Evolutionary conservation across 53 echinoderm and acorn worm species (phyloP), one percentile per base, ranked within the genome.

Genomic region (Crossaster papposus): DNA sequence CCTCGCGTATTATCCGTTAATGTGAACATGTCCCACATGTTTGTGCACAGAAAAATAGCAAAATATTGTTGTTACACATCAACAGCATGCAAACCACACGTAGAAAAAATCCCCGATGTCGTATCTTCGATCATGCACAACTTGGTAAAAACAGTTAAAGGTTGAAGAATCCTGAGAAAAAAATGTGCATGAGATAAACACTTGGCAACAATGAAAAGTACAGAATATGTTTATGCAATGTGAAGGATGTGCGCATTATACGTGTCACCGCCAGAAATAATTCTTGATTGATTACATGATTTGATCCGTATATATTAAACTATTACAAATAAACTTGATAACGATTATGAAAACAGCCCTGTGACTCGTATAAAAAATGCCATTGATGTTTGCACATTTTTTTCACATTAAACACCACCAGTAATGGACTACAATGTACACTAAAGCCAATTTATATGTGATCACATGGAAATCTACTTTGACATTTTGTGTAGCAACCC

Each of bases 21-120:
- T 76, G 76, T 76, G 76, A 76, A 76, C 76, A 76, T 76, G 76
- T 76, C 76, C 37, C 76, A 76, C 37, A 15, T 35, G 6, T 38
- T 44, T 30, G 31, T 70, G 13, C 71, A 70, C 71, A 31, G 64
- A 18, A 64, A 23, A 28, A 31, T n/a, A 31, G 7, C 58, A 58
- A 15, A 44, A 44, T 4, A 44, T 7, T 44, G 6, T 17, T 58
- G 0, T 58, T 3, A 15, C 58, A 58, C 22, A 58, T 14, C 58
- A 58, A 58, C 58, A 58, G 1, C 58, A 58, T 58, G 58, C 58
- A 58, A 44, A 44, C 6, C 44, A 44, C 9, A 9, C 12, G 3
- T 58, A 58, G 14, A 17, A 3, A 58, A 18, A 58, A 58, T 5
- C 58, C 15, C 58, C 12, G 58, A 58, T 14, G 22, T 58, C 58